Percentiles rank a stretch among this genome's conserved stretches.
These are phyloP conservation scores for Orius laevigatus DNA, from an alignment of 1,140 invertebrate genomes.

Conservation along the genomic window DNA sequence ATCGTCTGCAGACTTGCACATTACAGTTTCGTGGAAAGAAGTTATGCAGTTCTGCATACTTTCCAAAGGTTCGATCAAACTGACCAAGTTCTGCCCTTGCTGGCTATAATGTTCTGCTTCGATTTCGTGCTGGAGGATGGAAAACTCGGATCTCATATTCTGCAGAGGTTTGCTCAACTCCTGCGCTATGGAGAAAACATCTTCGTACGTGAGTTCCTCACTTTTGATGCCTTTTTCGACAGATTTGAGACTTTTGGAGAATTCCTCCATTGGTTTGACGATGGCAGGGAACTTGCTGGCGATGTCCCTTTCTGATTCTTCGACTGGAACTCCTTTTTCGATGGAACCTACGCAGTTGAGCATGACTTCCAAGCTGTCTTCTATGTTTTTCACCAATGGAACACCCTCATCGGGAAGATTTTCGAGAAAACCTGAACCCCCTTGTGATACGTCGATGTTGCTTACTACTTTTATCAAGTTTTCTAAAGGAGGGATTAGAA, in stretches of 20 bases:
- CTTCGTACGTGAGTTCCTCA: slow-evolving; percentile 12
- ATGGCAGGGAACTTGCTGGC: slow-evolving; percentile 15
- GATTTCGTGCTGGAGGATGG: slow-evolving; percentile 21
- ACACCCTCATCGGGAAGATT: slow-evolving; percentile 18
- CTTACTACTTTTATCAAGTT: slow-evolving; percentile 32
- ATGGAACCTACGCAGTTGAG: slow-evolving; percentile 18
- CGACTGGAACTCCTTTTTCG: slow-evolving; percentile 14
- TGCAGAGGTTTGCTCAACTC: slow-evolving; percentile 21
- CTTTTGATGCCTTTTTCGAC: slow-evolving; percentile 11
- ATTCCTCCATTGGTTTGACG: slow-evolving; percentile 19
- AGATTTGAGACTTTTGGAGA: slow-evolving; percentile 18
- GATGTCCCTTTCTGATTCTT: slow-evolving; percentile 13
- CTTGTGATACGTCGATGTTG: slow-evolving; percentile 22
- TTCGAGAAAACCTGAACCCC: slow-evolving; percentile 17
- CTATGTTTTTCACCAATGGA: slow-evolving; percentile 16
- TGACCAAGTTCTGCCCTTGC: neutral
- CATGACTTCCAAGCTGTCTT: slow-evolving; percentile 19
- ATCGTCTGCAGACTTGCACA: slow-evolving; percentile 19
- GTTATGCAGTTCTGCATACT: slow-evolving; percentile 18
- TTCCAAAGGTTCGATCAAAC: slow-evolving; percentile 18
- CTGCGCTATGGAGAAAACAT: slow-evolving; percentile 17
- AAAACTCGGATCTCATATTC: slow-evolving; percentile 20
- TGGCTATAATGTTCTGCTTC: slow-evolving; percentile 20
- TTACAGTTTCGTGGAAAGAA: slow-evolving; percentile 20
- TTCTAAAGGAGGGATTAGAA: slow-evolving; percentile 30